phyloP scores from a whole-genome alignment of 2,888 invertebrate genomes.

The Ischnura elegans region DNA sequence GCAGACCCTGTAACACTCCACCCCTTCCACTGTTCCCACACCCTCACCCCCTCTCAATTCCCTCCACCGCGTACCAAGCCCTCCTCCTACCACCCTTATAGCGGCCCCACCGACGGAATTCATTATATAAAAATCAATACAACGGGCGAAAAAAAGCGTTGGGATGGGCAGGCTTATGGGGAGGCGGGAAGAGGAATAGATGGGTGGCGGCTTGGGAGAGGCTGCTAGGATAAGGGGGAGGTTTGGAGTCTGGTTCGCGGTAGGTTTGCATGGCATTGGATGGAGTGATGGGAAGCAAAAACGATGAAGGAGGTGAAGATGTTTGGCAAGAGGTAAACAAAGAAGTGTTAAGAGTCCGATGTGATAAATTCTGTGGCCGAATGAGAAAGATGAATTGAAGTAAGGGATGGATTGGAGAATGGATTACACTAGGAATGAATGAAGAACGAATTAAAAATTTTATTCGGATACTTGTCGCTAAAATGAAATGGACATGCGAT shows the following conservation, averaged over 20 bases:
- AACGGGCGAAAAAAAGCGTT: too few species aligned
- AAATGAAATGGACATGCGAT: too few species aligned
- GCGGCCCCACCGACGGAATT: background rate
- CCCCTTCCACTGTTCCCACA: background rate
- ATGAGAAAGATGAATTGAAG: background rate
- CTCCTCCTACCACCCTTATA: background rate
- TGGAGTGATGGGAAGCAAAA: too few species aligned
- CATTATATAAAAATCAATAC: constrained; percentile 65
- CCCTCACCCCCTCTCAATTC: background rate
- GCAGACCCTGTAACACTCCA: background rate
- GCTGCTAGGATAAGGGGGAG: background rate
- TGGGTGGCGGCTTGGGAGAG: background rate
- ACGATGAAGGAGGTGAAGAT: background rate
- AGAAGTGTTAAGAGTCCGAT: background rate
- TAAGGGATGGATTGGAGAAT: background rate
- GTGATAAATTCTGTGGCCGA: background rate
- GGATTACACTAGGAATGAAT: too few species aligned
- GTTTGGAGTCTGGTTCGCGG: background rate
- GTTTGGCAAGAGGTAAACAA: constrained; percentile 8
- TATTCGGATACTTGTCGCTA: too few species aligned
- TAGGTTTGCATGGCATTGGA: too few species aligned
- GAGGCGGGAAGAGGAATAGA: background rate
- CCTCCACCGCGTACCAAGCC: background rate
- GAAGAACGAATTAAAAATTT: too few species aligned
- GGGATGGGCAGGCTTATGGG: constrained; percentile 59